Conservation (phyloP, 2,888 invertebrate genomes). For the Aphodius granarius region DNA sequence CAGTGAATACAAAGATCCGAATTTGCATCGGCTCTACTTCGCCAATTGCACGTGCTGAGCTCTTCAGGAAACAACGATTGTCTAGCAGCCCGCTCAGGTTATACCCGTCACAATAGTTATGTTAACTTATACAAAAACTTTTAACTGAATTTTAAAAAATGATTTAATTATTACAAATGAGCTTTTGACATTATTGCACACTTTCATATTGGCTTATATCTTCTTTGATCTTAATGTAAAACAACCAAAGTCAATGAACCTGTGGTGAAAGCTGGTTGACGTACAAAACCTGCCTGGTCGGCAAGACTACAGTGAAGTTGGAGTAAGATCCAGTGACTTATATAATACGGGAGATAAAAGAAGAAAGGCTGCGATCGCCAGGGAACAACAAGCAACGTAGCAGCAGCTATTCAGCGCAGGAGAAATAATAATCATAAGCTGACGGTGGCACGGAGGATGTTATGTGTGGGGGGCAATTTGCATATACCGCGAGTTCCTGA, state of each 20-base stretch:
- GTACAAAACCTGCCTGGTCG: no score
- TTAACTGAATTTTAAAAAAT: no score
- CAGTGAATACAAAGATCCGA: slow-evolving; percentile 33
- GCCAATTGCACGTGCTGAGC: slow-evolving; percentile 20
- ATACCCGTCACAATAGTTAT: no score
- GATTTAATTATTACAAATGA: no score
- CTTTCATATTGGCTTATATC: no score
- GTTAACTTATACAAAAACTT: no score
- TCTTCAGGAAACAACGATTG: background rate
- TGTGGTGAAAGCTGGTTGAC: no score
- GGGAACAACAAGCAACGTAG: background rate
- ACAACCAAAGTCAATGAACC: no score
- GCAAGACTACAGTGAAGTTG: no score
- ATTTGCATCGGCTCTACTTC: slow-evolving; percentile 30
- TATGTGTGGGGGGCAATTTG: background rate
- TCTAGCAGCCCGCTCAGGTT: no score
- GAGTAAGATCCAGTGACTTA: background rate
- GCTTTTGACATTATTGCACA: no score
- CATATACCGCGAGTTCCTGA: background rate
- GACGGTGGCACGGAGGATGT: background rate
- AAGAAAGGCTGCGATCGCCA: background rate
- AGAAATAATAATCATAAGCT: background rate
- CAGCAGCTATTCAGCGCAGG: background rate
- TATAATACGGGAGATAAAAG: background rate
- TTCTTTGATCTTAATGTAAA: no score